Percentiles rank a stretch among this genome's conserved stretches.
Evolutionary conservation across 2,797 vertebrate genomes (phyloP).

Genomic region (Antrozous pallidus): DNA sequence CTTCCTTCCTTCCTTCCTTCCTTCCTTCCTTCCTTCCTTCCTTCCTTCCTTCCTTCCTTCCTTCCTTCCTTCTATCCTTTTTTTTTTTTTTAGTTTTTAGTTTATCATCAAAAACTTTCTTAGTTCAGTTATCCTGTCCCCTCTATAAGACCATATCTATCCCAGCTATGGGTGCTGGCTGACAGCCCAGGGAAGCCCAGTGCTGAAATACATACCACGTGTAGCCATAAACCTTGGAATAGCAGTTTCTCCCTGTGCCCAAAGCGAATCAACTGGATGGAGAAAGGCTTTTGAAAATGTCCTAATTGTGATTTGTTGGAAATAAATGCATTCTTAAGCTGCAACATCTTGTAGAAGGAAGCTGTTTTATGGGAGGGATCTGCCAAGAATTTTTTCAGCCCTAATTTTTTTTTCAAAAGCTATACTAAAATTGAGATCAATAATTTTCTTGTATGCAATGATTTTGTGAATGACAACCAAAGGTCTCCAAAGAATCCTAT

Average conservation of each 20-base stretch:
- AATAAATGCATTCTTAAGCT: neutral
- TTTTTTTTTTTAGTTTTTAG: constrained; percentile 17
- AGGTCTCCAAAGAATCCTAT: neutral
- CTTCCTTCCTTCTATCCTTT: neutral
- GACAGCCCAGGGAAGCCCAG: neutral
- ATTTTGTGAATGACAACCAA: constrained; percentile 30
- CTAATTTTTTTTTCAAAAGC: neutral
- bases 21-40: too few relatives aligned
- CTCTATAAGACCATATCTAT: neutral
- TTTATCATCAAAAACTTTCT: neutral
- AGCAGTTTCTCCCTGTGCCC: neutral
- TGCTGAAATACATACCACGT: neutral
- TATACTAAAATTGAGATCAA: neutral
- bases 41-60: neutral
- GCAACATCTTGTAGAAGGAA: neutral
- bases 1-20: too few relatives aligned
- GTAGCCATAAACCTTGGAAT: neutral
- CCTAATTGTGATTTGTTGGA: neutral
- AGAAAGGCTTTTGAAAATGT: neutral
- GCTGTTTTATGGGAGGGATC: neutral
- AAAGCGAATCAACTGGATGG: neutral
- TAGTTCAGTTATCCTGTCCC: neutral
- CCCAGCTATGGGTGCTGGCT: neutral
- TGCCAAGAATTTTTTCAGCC: neutral
- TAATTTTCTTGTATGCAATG: neutral